These are phyloP conservation scores for Poeciliopsis turneri DNA, from an alignment of 2,797 vertebrate genomes.

Conservation along the genomic window DNA sequence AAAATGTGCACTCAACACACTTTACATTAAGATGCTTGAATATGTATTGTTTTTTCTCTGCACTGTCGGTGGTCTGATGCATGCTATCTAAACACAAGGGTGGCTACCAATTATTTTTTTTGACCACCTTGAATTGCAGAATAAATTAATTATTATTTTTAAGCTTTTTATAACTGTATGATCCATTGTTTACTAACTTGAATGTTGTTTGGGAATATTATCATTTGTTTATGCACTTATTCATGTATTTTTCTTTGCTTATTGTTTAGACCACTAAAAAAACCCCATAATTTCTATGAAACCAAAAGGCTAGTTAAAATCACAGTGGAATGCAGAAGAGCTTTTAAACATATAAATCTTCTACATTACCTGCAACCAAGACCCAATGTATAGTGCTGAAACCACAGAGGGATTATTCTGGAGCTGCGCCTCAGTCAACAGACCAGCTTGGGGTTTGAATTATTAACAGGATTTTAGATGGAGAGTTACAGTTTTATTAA, in stretches of 20 bases:
- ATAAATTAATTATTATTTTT: too few relatives aligned
- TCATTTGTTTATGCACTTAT: neutral
- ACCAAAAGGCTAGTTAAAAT: neutral
- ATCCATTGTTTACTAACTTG: neutral
- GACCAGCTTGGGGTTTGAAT: slow-evolving; percentile 15
- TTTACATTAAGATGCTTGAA: too few relatives aligned
- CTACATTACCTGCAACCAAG: slow-evolving; percentile 1
- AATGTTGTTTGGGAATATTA: neutral
- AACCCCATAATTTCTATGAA: neutral
- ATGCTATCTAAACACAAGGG: too few relatives aligned
- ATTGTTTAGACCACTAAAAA: neutral
- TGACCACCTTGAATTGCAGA: too few relatives aligned
- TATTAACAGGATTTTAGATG: slow-evolving; percentile 25
- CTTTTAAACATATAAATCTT: slow-evolving; percentile 6
- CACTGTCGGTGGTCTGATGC: too few relatives aligned
- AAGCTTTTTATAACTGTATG: too few relatives aligned
- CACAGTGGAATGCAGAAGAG: neutral
- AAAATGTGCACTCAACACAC: neutral
- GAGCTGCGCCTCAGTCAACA: neutral
- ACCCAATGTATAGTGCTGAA: slow-evolving; percentile 1
- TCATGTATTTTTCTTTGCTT: neutral
- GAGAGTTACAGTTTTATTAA: slow-evolving; percentile 13
- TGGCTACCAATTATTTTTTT: too few relatives aligned
- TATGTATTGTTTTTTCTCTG: too few relatives aligned
- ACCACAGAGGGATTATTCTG: neutral